phyloP scores from a whole-genome alignment of 1,140 invertebrate species.

The Catajapyx aquilonaris region DNA sequence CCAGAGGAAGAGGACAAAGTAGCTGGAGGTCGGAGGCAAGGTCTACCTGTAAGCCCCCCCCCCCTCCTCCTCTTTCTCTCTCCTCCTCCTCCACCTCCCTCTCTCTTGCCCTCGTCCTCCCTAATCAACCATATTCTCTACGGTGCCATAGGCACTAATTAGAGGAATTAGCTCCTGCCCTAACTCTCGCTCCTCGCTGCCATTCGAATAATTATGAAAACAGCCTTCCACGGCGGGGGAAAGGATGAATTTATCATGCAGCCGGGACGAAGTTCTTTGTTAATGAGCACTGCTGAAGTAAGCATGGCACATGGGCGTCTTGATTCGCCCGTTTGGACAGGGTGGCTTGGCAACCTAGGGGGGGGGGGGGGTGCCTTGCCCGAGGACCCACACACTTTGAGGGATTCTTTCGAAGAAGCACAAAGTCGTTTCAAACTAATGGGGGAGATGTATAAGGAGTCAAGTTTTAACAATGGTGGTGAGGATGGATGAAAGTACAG shows the following conservation, averaged over 20 bases:
- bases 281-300: background rate
- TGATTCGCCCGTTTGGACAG: too few species aligned
- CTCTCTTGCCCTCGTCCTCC: background rate
- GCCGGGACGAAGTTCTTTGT: background rate
- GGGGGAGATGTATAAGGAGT: too few species aligned
- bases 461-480: too few species aligned
- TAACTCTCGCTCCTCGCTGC: background rate
- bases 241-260: background rate
- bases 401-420: too few species aligned
- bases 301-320: too few species aligned
- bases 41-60: background rate
- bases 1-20: too few species aligned
- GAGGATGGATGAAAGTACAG: too few species aligned
- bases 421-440: too few species aligned
- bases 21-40: background rate
- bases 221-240: background rate
- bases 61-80: background rate
- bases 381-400: too few species aligned
- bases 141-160: slow-evolving; percentile 1
- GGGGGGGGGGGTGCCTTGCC: background rate
- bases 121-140: slow-evolving; percentile 1
- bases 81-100: background rate
- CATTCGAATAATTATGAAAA: slow-evolving; percentile 1
- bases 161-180: background rate
- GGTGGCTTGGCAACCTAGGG: background rate